phyloP scores from a whole-genome alignment of 2,888 invertebrate species.

The Beris morrisii region DNA sequence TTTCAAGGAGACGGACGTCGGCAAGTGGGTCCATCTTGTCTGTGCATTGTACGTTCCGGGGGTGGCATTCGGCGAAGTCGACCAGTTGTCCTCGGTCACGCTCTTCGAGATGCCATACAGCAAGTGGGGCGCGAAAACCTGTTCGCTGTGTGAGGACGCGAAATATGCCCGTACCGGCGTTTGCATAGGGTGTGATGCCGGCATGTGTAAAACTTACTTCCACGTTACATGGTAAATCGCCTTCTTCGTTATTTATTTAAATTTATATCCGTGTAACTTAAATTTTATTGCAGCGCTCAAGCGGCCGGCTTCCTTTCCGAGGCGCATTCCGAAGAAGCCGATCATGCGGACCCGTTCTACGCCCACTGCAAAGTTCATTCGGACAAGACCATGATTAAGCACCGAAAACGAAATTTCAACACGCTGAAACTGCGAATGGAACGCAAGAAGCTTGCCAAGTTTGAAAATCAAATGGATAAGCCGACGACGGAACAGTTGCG shows the following conservation, averaged over 20 bases:
- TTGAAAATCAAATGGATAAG: slow-evolving; percentile 45
- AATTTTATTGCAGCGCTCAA: slow-evolving; percentile 71
- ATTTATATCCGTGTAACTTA: background rate
- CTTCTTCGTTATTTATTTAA: background rate
- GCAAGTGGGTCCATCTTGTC: slow-evolving; percentile 97
- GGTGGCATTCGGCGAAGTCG: slow-evolving; percentile 94
- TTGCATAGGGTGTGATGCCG: slow-evolving; percentile 96
- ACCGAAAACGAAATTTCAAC: slow-evolving; percentile 81
- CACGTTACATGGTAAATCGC: slow-evolving; percentile 87
- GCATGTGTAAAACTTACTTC: slow-evolving; percentile 95
- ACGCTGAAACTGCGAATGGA: slow-evolving; percentile 80
- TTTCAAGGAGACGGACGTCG: slow-evolving; percentile 96
- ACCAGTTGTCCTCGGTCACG: slow-evolving; percentile 87
- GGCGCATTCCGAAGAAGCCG: slow-evolving; percentile 85
- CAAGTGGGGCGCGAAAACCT: slow-evolving; percentile 92
- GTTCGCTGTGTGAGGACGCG: slow-evolving; percentile 86
- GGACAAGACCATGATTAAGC: slow-evolving; percentile 82
- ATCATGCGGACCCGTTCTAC: slow-evolving; percentile 95
- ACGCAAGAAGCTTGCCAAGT: slow-evolving; percentile 60
- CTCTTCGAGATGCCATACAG: slow-evolving; percentile 97
- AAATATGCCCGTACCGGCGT: slow-evolving; percentile 90
- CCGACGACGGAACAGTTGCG: slow-evolving; percentile 70
- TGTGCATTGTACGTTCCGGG: slow-evolving; percentile 98
- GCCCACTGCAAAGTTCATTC: slow-evolving; percentile 96
- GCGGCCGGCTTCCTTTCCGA: slow-evolving; percentile 90